Evolutionary conservation across 2,113 vertebrate genomes (phyloP).

Genomic region (Nannobrachium achirus): DNA sequence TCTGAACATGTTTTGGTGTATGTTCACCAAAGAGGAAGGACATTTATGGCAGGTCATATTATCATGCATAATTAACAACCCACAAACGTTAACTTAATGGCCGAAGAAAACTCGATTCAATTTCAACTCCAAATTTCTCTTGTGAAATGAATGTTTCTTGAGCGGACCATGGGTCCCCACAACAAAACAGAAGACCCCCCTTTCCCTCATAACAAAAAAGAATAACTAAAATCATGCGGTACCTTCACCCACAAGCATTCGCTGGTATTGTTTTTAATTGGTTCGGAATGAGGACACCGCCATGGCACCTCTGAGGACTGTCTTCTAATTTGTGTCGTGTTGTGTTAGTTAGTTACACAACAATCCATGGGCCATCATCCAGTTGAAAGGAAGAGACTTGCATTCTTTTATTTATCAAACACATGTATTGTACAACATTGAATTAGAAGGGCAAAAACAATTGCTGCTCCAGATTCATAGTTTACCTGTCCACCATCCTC

Average conservation of each 20-base stretch:
- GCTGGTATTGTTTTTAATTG: neutral
- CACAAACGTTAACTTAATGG: neutral
- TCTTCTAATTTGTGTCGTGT: neutral
- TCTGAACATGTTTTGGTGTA: neutral
- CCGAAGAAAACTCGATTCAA: neutral
- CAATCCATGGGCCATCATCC: neutral
- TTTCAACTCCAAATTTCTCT: constrained; percentile 9
- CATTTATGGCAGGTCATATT: neutral
- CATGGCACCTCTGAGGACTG: neutral
- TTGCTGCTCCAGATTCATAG: constrained; percentile 38
- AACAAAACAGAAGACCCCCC: neutral
- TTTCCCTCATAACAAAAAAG: neutral
- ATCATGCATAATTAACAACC: neutral
- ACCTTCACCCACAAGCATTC: too few species aligned
- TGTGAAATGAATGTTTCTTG: constrained; percentile 52
- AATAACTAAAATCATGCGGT: too few species aligned
- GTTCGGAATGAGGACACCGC: too few species aligned
- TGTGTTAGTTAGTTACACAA: neutral
- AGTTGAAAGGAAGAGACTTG: neutral
- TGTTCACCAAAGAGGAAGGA: constrained; percentile 20
- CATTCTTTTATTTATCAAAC: constrained; percentile 33
- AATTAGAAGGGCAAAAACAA: constrained; percentile 59
- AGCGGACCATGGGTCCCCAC: neutral
- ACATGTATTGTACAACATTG: constrained; percentile 49
- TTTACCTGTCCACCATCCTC: constrained; percentile 21